Evolutionary conservation across 2,797 vertebrate species (phyloP), one percentile per base, ranked within the genome.

Genomic region (Sebastes miniatus): DNA sequence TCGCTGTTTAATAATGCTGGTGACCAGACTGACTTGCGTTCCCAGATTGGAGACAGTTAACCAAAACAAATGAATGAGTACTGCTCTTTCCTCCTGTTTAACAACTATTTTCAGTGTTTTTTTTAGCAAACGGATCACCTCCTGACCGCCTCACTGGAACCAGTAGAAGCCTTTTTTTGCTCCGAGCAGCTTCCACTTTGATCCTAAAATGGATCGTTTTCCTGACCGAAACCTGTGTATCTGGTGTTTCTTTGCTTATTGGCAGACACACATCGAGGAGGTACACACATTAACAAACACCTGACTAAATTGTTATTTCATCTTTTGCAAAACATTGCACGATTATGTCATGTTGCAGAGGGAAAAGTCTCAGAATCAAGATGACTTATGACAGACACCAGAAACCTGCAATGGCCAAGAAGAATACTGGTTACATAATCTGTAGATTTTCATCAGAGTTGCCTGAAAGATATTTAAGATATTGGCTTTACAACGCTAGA

Each of bases 1-100:
- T 67, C 34, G 43, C n/a, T 50, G 63, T 83, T 85, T 80, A 72
- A 69, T 59, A 47, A 59, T 39, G 47, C 2, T n/a, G 76, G 43
- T 47, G 50, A 52, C 5, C 32, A 50, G 56, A 69, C 8, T 59
- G 54, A 32, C 11, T 65, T 2, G 1, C 2, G 9, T 59, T 16
- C 18, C 8, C 22, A 39, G 39, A 29, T 13, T 59, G 22, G 8
- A 67, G 24, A 72, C 50, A 1, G 22, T 74, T 62, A 36, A 61
- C 29, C 22, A 18, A 52, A 57, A 29, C 8, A 32, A 79, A 69
- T 29, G 22, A 67, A 47, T 18, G 16, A 68, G 20, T 5, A 2
- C 20, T 20, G 13, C 32, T 34, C 12, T 22, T 22, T 22, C 29
- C 34, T 36, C 11, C 9, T 62, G 47, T 34, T 27, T 54, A 72